These are phyloP conservation scores for Myotis davidii DNA, from an alignment of 2,113 vertebrate genomes.

Conservation along the genomic window DNA sequence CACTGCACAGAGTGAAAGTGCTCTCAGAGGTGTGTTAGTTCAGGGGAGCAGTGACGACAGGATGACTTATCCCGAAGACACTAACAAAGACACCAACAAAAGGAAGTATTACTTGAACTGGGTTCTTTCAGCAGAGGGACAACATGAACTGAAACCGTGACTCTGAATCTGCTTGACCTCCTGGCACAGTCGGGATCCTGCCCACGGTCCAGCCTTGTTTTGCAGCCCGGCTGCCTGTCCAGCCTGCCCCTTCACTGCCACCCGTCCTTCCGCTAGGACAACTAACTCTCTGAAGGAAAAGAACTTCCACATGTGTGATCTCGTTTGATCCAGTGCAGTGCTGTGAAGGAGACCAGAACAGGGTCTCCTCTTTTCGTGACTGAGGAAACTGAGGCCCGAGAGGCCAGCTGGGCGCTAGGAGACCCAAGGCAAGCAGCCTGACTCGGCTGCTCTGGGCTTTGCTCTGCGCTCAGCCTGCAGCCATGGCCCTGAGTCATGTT, in stretches of 20 bases:
- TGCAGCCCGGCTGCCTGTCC: background rate
- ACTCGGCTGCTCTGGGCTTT: conserved; percentile 5
- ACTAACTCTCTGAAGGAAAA: background rate
- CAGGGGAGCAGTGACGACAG: background rate
- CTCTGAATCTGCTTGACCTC: background rate
- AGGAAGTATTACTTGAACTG: conserved; percentile 2
- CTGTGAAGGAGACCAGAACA: background rate
- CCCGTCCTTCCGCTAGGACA: background rate
- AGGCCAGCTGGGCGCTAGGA: conserved; percentile 19
- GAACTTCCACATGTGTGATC: background rate
- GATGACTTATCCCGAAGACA: background rate
- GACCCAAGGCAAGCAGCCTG: background rate
- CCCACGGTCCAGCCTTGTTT: background rate
- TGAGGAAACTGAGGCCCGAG: conserved; percentile 15
- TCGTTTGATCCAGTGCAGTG: background rate
- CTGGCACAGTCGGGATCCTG: background rate
- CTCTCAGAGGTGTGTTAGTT: background rate
- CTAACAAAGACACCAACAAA: background rate
- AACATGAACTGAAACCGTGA: background rate
- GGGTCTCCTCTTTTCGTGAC: background rate
- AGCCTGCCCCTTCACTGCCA: background rate
- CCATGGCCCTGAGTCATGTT: conserved; percentile 69
- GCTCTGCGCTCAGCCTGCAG: conserved; percentile 44
- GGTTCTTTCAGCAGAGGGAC: background rate
- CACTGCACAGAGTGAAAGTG: background rate